phyloP scores from a whole-genome alignment of 2,113 vertebrate genomes.

The Cisticola juncidis region DNA sequence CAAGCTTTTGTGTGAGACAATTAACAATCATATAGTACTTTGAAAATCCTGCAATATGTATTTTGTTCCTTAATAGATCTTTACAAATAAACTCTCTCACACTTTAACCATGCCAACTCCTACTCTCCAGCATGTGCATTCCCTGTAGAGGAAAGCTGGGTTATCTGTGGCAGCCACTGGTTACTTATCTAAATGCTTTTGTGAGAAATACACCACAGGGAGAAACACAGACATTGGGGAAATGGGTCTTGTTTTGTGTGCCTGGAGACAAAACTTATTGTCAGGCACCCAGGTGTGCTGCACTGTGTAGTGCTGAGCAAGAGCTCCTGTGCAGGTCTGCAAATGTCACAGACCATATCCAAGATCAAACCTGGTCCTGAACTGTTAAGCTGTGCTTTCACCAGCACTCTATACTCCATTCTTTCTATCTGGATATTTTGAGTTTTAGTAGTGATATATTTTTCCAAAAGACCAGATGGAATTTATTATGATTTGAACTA shows the following conservation, averaged over 20 bases:
- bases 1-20: not conserved
- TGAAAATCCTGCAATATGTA: not conserved
- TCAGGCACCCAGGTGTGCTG: not conserved
- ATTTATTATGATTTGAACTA: constrained; percentile 48
- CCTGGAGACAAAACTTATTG: not conserved
- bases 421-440: constrained; percentile 23
- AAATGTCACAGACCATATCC: not conserved
- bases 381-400: constrained; percentile 15
- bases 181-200: not conserved
- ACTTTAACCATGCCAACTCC: not conserved
- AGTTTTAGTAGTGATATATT: not conserved
- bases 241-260: not conserved
- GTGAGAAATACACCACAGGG: not conserved
- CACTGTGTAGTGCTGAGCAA: not conserved
- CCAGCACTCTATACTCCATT: not conserved
- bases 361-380: not conserved
- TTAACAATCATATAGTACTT: accelerated
- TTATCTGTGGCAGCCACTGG: not conserved
- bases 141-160: not conserved
- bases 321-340: not conserved
- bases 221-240: not conserved
- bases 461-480: constrained; percentile 65
- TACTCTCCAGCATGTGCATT: not conserved
- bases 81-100: not conserved
- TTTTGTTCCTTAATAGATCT: not conserved